Base-by-base conservation (phyloP, 2,113 vertebrate species). In the Corvus moneduloides region DNA sequence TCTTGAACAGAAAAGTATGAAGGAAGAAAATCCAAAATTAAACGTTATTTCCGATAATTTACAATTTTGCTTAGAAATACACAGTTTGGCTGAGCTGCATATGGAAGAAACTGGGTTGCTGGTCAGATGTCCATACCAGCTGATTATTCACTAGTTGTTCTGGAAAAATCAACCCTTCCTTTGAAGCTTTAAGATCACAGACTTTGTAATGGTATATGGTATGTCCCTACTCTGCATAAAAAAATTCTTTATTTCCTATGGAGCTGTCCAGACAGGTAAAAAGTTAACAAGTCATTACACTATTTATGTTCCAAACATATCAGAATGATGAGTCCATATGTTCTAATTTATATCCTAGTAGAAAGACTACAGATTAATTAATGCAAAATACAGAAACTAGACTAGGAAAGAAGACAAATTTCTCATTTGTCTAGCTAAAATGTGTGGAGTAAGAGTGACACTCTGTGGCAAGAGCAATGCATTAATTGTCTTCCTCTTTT, bases 391-490 rank as follows among this genome's bases (percentile, higher is more conserved):
- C 20, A 75, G 23, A 61, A 83, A 48, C 14, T 49, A 6, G 7
- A 41, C 23, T 44, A 33, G 24, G 23, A 83, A 91, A 69, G 23
- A 80, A n/a, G 30, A 39, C 7, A 49, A 28, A 67, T 52, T 80
- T 56, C n/a, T 56, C 32, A 21, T 84, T 49, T 87, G 35, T 49
- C 18, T 68, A 43, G 39, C 9, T 84, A 56, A 80, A 63, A 37
- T 46, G 61, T 5, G 15, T 92, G 71, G 91, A 59, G 89, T 51
- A 80, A 97, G 86, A 85, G 97, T 97, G 98, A 97, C 97, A 97
- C 97, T 82, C 59, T 93, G 97, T 98, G 97, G 97, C 87, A 86
- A 95, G 35, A 93, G 26, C 6, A 66, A 80, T 46, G n/a, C 39
- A 96, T 67, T 75, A 23, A 30, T 83, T 55, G 3, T 11, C 61